Evolutionary conservation across 1,140 invertebrate genomes (phyloP).

Genomic region (Heliconius congener): DNA sequence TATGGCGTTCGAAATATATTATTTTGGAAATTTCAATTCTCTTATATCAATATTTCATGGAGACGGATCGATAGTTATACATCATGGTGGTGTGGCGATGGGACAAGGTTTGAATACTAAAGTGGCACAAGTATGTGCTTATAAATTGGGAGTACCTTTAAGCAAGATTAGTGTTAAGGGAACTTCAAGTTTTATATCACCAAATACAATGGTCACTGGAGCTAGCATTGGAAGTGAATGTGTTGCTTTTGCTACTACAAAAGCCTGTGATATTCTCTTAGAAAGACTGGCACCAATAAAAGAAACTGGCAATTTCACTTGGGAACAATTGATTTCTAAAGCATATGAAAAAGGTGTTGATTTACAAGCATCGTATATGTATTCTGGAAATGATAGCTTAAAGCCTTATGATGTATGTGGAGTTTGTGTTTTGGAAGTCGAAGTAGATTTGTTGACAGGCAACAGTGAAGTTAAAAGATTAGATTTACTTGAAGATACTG

Average conservation of each 20-base stretch:
- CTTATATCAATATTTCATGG: conserved; percentile 87
- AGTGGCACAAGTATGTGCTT: conserved; percentile 88
- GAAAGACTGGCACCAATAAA: conserved; percentile 84
- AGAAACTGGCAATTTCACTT: conserved; percentile 81
- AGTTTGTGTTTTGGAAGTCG: conserved; percentile 84
- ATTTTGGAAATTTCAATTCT: conserved; percentile 83
- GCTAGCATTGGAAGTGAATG: conserved; percentile 81
- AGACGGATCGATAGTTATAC: conserved; percentile 89
- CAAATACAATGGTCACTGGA: conserved; percentile 84
- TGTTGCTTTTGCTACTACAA: conserved; percentile 82
- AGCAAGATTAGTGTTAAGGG: conserved; percentile 85
- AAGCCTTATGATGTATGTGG: conserved; percentile 84
- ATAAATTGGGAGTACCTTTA: conserved; percentile 86
- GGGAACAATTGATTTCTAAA: conserved; percentile 83
- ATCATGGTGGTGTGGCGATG: conserved; percentile 91
- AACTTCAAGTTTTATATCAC: conserved; percentile 82
- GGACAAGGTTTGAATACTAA: conserved; percentile 92
- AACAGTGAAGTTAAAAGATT: conserved; percentile 85
- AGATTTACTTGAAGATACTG: conserved; percentile 89
- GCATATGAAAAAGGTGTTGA: conserved; percentile 83
- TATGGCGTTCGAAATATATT: conserved; percentile 83
- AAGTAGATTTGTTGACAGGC: conserved; percentile 91
- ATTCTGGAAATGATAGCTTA: conserved; percentile 77
- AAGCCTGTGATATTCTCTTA: conserved; percentile 85
- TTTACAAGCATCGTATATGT: conserved; percentile 84